A percentile compares a stretch with the other conserved stretches of the same genome.
These are phyloP conservation scores for Sinocyclocheilus anshuiensis DNA, from an alignment of 2,113 vertebrate species.

Conservation along the genomic window DNA sequence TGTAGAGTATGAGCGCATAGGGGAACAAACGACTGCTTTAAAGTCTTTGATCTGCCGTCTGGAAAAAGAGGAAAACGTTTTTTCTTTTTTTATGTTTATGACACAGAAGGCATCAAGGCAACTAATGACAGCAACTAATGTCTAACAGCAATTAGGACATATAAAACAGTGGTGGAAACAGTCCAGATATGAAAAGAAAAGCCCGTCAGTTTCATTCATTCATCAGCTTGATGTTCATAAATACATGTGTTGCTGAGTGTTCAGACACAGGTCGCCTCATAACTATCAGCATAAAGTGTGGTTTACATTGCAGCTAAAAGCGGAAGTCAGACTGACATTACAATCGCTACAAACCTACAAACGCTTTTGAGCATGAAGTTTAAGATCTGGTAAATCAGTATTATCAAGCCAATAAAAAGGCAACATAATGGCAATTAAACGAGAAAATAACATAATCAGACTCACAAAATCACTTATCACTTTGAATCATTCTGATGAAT, in stretches of 20 bases:
- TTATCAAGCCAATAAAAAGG: background rate
- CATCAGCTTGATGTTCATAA: background rate
- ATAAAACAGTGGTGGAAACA: constrained; percentile 1
- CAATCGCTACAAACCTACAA: background rate
- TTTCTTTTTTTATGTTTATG: background rate
- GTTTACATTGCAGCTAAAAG: background rate
- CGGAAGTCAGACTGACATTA: background rate
- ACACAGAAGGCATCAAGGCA: background rate
- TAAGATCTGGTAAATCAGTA: background rate
- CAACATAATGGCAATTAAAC: background rate
- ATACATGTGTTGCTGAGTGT: background rate
- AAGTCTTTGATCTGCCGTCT: constrained; percentile 6
- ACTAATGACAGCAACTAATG: background rate
- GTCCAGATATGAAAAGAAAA: background rate
- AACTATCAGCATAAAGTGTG: background rate
- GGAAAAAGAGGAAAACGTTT: background rate
- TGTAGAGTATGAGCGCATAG: background rate
- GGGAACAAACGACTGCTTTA: background rate
- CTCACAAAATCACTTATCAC: background rate
- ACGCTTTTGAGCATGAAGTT: background rate
- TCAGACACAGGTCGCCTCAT: background rate
- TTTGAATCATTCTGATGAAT: background rate
- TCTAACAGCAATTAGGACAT: background rate
- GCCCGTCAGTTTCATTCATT: background rate
- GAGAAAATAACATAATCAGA: background rate